phyloP scores from a whole-genome alignment of 2,113 vertebrate species.

The Lepus timidus region DNA sequence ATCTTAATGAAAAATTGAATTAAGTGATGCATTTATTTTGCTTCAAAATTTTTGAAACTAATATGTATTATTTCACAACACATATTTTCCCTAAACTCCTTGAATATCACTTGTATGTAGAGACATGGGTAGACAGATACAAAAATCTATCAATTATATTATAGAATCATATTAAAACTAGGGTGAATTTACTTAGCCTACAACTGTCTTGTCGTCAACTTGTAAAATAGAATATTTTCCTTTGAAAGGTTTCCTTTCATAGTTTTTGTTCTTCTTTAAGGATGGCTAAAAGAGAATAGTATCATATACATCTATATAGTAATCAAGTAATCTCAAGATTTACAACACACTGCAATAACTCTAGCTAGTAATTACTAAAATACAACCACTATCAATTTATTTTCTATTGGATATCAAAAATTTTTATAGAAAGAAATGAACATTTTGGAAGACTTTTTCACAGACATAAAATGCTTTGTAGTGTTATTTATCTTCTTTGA shows the following conservation, averaged over 20 bases:
- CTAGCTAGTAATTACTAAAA: background rate
- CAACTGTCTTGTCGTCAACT: background rate
- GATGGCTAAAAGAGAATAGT: background rate
- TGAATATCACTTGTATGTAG: no score
- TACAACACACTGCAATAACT: background rate
- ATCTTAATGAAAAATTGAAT: no score
- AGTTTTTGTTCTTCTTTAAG: background rate
- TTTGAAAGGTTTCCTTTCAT: background rate
- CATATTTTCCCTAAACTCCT: no score
- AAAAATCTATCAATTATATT: background rate
- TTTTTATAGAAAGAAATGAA: background rate
- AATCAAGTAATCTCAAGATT: background rate
- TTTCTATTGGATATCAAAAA: background rate
- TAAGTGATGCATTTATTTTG: no score
- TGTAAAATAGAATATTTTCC: background rate
- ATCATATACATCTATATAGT: background rate
- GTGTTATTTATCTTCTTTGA: constrained; percentile 30
- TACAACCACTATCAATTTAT: background rate
- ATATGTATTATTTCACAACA: no score
- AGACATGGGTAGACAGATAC: background rate
- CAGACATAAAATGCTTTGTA: background rate
- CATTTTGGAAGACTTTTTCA: background rate
- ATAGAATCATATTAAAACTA: background rate
- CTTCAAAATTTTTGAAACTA: no score
- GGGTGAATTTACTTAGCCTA: background rate